A percentile compares a stretch with the other conserved stretches of the same genome.
These are phyloP conservation scores for Heliopora coerulea DNA, from an alignment of 92 coral and sea anemone genomes.

Conservation along the genomic window DNA sequence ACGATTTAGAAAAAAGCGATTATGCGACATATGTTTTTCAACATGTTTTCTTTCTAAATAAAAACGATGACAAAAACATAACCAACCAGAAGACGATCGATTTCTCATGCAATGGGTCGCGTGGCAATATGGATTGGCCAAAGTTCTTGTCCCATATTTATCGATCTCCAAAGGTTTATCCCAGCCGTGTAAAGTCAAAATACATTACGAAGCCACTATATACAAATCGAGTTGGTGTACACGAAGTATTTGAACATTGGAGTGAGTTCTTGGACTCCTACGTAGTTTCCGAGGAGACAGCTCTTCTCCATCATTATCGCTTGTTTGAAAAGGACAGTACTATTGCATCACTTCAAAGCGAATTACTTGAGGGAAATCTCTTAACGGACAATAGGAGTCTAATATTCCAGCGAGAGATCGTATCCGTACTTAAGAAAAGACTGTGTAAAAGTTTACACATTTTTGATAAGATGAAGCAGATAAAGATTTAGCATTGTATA, in stretches of 20 bases:
- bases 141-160: not conserved
- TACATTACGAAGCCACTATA: constrained; percentile 7
- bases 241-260: constrained; percentile 12
- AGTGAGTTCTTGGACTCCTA: not conserved
- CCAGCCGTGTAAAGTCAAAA: not conserved
- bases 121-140: not conserved
- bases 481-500: too few relatives aligned
- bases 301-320: constrained; percentile 19
- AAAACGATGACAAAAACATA: not conserved
- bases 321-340: not conserved
- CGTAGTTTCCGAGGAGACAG: not conserved
- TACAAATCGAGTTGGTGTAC: not conserved
- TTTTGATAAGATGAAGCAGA: too few relatives aligned
- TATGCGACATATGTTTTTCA: constrained; percentile 3
- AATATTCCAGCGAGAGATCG: not conserved
- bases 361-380: not conserved
- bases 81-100: too few relatives aligned
- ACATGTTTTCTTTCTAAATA: constrained; percentile 3
- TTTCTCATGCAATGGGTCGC: not conserved
- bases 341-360: not conserved
- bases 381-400: not conserved
- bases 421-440: constrained; percentile 6
- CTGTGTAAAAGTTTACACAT: constrained; percentile 1
- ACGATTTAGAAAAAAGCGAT: not conserved
- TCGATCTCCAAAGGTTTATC: constrained; percentile 5